A percentile compares a stretch with the other conserved stretches of the same genome.
These are phyloP conservation scores for Coryphaenoides rupestris DNA, from an alignment of 2,113 vertebrate species.

Conservation along the genomic window DNA sequence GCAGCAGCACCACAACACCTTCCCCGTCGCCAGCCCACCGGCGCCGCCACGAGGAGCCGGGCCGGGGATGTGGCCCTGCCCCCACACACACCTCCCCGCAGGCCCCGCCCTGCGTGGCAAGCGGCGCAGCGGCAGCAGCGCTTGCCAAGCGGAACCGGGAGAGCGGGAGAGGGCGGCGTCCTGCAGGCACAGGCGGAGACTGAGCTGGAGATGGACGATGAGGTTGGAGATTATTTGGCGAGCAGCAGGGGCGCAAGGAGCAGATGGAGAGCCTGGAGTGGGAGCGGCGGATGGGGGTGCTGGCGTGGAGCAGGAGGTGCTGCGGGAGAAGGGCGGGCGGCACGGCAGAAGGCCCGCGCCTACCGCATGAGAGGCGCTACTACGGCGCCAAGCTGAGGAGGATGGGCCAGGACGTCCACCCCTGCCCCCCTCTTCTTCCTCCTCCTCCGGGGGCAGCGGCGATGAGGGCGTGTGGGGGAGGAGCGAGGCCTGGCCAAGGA, in stretches of 20 bases:
- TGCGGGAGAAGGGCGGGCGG: conserved; percentile 64
- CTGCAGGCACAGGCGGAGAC: conserved; percentile 6
- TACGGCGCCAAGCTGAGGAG: conserved; percentile 70
- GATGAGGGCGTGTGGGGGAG: conserved; percentile 35
- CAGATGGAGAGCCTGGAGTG: conserved; percentile 70
- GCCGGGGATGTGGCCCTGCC: too few relatives aligned
- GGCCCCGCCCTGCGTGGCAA: too few relatives aligned
- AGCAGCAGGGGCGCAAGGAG: conserved; percentile 60
- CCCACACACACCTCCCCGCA: too few relatives aligned
- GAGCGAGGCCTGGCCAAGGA: neutral
- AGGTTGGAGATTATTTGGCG: conserved; percentile 45
- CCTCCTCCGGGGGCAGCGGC: conserved; percentile 63
- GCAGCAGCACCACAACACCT: too few relatives aligned
- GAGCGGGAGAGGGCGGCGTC: neutral
- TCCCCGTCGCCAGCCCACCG: too few relatives aligned
- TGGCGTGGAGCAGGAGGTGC: conserved; percentile 71
- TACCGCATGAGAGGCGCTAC: conserved; percentile 68
- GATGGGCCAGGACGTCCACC: conserved; percentile 56
- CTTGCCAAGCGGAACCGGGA: neutral
- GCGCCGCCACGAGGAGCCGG: too few relatives aligned
- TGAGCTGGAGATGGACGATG: conserved; percentile 37
- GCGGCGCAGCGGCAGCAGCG: too few relatives aligned
- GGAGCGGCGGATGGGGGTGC: conserved; percentile 71
- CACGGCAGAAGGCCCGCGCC: conserved; percentile 67
- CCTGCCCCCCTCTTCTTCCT: conserved; percentile 42